Conservation (phyloP, 2,113 vertebrate genomes). For the Barnardius zonarius region DNA sequence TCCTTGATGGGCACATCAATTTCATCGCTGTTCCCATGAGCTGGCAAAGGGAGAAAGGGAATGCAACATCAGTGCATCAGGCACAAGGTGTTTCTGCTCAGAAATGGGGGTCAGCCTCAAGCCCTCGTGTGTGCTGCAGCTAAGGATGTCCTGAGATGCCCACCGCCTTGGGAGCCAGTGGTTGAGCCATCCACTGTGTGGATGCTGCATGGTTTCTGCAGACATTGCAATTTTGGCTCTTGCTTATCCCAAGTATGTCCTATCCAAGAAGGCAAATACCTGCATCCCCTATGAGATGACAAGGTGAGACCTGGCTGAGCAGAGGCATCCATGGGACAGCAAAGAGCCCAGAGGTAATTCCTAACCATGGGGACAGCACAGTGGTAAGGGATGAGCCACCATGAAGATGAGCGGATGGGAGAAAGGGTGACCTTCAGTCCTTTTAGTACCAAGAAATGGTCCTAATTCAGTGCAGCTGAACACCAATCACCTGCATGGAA, state of each 20-base stretch:
- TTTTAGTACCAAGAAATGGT: neutral
- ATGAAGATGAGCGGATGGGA: neutral
- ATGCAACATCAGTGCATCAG: neutral
- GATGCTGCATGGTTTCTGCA: neutral
- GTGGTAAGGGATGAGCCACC: neutral
- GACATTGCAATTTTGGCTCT: neutral
- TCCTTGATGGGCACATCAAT: constrained; percentile 83
- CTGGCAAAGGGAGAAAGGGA: constrained; percentile 62
- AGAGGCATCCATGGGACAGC: neutral
- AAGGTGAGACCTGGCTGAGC: neutral
- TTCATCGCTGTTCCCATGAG: constrained; percentile 88
- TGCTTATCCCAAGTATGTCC: neutral
- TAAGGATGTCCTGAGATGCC: neutral
- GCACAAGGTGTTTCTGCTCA: neutral
- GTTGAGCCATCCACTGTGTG: neutral
- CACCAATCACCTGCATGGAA: neutral
- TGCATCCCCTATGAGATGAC: neutral
- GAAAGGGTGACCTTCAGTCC: neutral
- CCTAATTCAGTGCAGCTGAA: neutral
- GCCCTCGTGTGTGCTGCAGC: neutral
- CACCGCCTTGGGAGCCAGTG: rapidly evolving
- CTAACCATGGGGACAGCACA: rapidly evolving
- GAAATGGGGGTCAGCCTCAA: neutral
- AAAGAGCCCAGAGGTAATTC: neutral
- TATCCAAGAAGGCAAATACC: neutral